Conservation (phyloP, 2,113 vertebrate species). For the Harpagus bidentatus region DNA sequence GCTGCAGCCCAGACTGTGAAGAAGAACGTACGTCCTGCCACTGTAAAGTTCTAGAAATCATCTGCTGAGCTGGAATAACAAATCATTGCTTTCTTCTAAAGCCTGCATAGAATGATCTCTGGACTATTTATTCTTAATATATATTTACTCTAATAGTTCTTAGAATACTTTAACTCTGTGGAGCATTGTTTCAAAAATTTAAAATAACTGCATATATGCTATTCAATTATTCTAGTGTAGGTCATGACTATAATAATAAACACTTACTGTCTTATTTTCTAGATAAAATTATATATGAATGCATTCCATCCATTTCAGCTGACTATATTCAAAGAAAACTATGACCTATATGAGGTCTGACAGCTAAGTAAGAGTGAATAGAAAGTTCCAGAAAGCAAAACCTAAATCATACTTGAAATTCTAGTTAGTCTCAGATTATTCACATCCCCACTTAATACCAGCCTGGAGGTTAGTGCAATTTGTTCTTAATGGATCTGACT, state of each 20-base stretch:
- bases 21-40: fast-evolving
- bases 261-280: not conserved
- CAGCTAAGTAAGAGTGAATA: not conserved
- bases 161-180: not conserved
- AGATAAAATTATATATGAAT: not conserved
- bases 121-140: not conserved
- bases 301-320: not conserved
- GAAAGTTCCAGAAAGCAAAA: not conserved
- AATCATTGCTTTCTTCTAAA: not conserved
- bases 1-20: not conserved
- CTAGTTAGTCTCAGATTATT: not conserved
- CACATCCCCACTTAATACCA: not conserved
- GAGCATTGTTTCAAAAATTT: not conserved
- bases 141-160: not conserved
- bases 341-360: not conserved
- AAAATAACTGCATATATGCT: not conserved
- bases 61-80: not conserved
- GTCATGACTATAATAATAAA: not conserved
- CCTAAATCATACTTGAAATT: not conserved
- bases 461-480: not conserved
- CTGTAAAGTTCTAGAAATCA: not conserved
- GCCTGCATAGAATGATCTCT: not conserved
- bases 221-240: not conserved
- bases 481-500: not conserved
- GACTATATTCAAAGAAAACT: not conserved